Conservation (phyloP, 2,113 vertebrate genomes). For the Hemicordylus capensis region DNA sequence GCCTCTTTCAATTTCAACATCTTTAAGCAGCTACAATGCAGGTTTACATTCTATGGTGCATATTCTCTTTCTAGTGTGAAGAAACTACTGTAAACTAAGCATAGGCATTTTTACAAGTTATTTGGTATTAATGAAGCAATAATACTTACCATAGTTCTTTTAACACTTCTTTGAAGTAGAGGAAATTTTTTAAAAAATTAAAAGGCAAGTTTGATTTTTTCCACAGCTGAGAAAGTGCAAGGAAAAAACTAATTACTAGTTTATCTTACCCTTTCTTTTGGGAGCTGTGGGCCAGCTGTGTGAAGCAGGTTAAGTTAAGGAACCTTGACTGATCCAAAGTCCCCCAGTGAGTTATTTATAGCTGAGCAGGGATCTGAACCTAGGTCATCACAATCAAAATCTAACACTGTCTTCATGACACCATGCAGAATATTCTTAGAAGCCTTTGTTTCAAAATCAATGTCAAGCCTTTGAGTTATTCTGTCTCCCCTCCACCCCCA, state of each 20-base stretch:
- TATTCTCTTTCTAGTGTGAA: not conserved
- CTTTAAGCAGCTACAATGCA: not conserved
- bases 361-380: not conserved
- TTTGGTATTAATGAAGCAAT: not conserved
- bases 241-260: slow-evolving; percentile 29
- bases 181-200: slow-evolving; percentile 36
- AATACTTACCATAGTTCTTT: slow-evolving; percentile 42
- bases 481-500: slow-evolving; percentile 24
- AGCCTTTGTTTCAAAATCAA: slow-evolving; percentile 5
- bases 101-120: not conserved
- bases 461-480: slow-evolving; percentile 1
- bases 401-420: not conserved
- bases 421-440: not conserved
- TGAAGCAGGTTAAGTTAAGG: not conserved
- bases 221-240: not conserved
- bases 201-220: slow-evolving; percentile 15
- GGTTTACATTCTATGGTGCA: not conserved
- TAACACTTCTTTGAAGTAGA: slow-evolving; percentile 17
- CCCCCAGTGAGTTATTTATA: not conserved
- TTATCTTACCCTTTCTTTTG: not conserved
- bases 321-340: not conserved
- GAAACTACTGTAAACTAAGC: not conserved
- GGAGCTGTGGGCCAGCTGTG: not conserved
- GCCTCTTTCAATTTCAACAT: not conserved
- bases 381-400: not conserved